These are phyloP conservation scores for Parauchenoglanis punctatus DNA, from an alignment of 2,797 vertebrate genomes.

Conservation along the genomic window DNA sequence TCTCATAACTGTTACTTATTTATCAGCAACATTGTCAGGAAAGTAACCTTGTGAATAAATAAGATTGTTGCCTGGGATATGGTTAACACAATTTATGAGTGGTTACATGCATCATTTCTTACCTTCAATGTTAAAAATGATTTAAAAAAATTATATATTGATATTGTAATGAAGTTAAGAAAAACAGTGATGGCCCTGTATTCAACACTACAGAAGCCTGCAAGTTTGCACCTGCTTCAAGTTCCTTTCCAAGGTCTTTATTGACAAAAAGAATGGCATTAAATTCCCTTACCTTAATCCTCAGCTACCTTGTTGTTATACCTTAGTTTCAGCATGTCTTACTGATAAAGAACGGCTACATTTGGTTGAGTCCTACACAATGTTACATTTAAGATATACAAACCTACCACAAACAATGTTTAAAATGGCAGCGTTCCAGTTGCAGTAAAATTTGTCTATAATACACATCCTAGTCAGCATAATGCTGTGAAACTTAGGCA, in stretches of 20 bases:
- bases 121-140: neutral
- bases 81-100: neutral
- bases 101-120: neutral
- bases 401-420: constrained; percentile 2
- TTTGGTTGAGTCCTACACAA: neutral
- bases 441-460: constrained; percentile 8
- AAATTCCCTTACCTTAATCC: neutral
- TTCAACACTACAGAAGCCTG: neutral
- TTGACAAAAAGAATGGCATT: neutral
- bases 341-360: neutral
- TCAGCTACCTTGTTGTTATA: neutral
- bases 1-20: too few relatives aligned
- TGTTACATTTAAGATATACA: neutral
- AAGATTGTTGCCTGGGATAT: neutral
- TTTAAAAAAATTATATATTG: neutral
- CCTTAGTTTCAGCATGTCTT: neutral
- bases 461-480: constrained; percentile 34
- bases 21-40: neutral
- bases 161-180: neutral
- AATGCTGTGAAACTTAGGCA: constrained; percentile 56
- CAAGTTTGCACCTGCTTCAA: neutral
- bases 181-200: neutral
- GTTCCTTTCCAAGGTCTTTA: neutral
- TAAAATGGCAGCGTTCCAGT: neutral
- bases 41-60: neutral